phyloP scores from a whole-genome alignment of 2,888 invertebrate genomes.

The Erebia ligea region DNA sequence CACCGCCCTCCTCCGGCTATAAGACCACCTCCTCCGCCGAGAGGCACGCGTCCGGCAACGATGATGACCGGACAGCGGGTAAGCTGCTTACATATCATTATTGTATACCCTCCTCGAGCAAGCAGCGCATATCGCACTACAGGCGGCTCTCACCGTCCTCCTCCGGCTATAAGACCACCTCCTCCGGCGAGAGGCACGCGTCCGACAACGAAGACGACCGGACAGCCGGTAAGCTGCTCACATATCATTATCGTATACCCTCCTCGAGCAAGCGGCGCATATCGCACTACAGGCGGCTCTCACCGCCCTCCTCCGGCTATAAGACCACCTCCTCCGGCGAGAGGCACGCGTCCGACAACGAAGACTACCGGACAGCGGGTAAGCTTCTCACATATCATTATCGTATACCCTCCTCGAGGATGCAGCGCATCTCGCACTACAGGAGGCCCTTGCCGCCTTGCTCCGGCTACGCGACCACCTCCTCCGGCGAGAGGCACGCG shows the following conservation, averaged over 20 bases:
- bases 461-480: conserved; percentile 66
- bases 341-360: conserved; percentile 79
- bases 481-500: conserved; percentile 79
- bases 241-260: conserved; percentile 40
- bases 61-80: conserved; percentile 73
- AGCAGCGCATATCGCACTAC: conserved; percentile 92
- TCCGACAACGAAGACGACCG: conserved; percentile 80
- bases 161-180: conserved; percentile 66
- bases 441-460: conserved; percentile 83
- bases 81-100: conserved; percentile 8
- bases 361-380: conserved; percentile 73
- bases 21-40: conserved; percentile 77
- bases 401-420: conserved; percentile 83
- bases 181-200: conserved; percentile 80
- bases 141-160: conserved; percentile 83
- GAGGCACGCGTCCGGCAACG: conserved; percentile 78
- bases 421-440: conserved; percentile 89
- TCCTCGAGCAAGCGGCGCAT: conserved; percentile 92
- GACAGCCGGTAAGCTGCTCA: conserved; percentile 52
- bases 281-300: conserved; percentile 87
- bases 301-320: conserved; percentile 72
- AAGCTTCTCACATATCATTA: conserved; percentile 15
- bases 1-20: conserved; percentile 72
- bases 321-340: conserved; percentile 75
- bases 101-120: conserved; percentile 78